Evolutionary conservation across 2,888 invertebrate species (phyloP).

Genomic region (Aphodius sticticus): DNA sequence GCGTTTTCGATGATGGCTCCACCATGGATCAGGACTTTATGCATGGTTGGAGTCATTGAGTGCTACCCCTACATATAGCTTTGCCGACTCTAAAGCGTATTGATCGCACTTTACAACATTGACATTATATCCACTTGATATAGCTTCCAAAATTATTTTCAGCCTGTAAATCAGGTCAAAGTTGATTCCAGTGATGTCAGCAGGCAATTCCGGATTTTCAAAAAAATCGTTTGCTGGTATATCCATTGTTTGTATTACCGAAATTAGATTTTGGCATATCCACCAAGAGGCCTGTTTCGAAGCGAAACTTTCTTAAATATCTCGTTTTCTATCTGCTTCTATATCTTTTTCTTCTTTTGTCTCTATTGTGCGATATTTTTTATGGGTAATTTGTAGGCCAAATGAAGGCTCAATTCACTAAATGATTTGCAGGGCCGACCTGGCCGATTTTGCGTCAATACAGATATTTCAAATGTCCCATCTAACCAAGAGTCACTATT

Average conservation of each 20-base stretch:
- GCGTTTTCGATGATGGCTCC: conserved; percentile 43
- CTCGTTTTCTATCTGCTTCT: conserved; percentile 32
- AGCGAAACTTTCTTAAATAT: conserved; percentile 40
- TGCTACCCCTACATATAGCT: conserved; percentile 47
- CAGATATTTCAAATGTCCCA: too few species aligned
- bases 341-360: conserved; percentile 24
- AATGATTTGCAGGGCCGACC: too few species aligned
- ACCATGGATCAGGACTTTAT: conserved; percentile 47
- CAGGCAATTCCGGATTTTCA: conserved; percentile 37
- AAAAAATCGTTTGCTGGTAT: conserved; percentile 42
- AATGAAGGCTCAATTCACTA: too few species aligned
- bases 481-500: too few species aligned
- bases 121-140: conserved; percentile 40
- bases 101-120: conserved; percentile 36
- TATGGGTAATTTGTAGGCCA: too few species aligned
- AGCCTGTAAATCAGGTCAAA: conserved; percentile 46
- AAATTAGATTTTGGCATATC: conserved; percentile 40
- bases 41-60: conserved; percentile 47
- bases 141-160: conserved; percentile 49
- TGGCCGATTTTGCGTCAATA: too few species aligned
- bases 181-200: conserved; percentile 51
- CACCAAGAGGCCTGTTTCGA: conserved; percentile 38
- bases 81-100: conserved; percentile 37
- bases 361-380: conserved; percentile 23
- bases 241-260: conserved; percentile 37